phyloP scores from a whole-genome alignment of 2,113 vertebrate genomes.

The Harpagus bidentatus region DNA sequence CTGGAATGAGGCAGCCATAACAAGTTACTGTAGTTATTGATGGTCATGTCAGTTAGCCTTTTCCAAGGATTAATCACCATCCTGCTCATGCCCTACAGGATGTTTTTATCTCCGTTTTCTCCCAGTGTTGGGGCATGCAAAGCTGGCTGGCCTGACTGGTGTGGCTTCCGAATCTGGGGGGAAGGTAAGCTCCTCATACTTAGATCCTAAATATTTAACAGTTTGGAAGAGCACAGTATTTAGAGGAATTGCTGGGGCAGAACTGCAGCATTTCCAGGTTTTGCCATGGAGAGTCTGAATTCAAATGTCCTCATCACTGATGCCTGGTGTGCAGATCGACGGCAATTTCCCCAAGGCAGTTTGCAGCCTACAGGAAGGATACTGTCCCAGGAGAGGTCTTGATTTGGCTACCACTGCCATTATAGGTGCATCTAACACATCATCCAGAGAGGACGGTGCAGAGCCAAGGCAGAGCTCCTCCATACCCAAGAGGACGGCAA shows the following conservation, averaged over 20 bases:
- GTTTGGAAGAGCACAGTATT: neutral
- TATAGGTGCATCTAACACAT: neutral
- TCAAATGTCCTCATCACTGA: neutral
- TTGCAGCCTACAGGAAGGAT: neutral
- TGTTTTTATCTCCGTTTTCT: constrained; percentile 58
- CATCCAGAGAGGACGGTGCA: neutral
- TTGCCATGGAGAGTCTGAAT: neutral
- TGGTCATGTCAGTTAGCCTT: constrained; percentile 63
- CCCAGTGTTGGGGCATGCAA: neutral
- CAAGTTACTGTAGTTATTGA: constrained; percentile 73
- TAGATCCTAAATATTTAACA: neutral
- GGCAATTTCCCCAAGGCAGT: too few relatives aligned
- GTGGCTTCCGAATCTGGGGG: neutral
- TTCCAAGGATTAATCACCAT: constrained; percentile 67
- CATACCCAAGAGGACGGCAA: neutral
- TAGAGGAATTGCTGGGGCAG: neutral
- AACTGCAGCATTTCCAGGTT: neutral
- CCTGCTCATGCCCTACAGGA: constrained; percentile 50
- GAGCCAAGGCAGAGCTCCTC: neutral
- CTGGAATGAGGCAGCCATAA: constrained; percentile 71
- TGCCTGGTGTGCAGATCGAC: neutral
- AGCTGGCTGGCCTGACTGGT: neutral
- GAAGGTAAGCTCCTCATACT: neutral
- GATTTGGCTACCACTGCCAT: neutral
- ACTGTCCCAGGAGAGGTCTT: neutral